Percentiles rank a stretch among this genome's conserved stretches.
Conservation (phyloP, 2,797 vertebrate genomes). For the Euphonia xanthogaster region DNA sequence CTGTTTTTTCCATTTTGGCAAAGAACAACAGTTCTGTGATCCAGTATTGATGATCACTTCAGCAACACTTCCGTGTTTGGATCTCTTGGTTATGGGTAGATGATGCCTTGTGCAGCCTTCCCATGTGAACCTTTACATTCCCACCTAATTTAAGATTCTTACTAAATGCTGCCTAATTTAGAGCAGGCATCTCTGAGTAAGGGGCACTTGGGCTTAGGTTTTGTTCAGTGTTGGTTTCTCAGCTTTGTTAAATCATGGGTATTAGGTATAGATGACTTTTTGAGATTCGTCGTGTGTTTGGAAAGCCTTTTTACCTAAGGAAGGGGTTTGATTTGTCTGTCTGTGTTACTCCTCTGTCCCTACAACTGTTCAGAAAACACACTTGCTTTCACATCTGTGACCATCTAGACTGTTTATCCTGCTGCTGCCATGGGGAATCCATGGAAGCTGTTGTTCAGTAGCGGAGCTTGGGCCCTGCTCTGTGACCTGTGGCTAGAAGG, state of each 20-base stretch:
- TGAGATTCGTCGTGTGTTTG: background rate
- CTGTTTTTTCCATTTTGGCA: background rate
- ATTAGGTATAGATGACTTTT: background rate
- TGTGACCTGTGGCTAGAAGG: background rate
- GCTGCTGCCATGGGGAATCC: background rate
- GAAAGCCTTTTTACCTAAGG: background rate
- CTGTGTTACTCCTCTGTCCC: background rate
- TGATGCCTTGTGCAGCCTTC: background rate
- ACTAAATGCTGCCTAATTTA: background rate
- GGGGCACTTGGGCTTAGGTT: background rate
- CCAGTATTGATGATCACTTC: background rate
- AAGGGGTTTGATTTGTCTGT: background rate
- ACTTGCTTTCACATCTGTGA: background rate
- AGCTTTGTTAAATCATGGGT: background rate
- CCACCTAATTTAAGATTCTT: background rate
- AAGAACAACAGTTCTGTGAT: background rate
- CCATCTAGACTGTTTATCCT: background rate
- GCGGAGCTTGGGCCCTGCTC: background rate
- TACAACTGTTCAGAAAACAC: background rate
- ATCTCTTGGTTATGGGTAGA: fast-evolving
- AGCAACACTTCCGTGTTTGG: background rate
- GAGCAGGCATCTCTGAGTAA: background rate
- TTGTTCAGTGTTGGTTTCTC: background rate
- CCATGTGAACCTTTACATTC: background rate
- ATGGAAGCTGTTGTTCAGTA: background rate